phyloP scores from a whole-genome alignment of 64 coral and sea anemone genomes.

The Actinia equina region DNA sequence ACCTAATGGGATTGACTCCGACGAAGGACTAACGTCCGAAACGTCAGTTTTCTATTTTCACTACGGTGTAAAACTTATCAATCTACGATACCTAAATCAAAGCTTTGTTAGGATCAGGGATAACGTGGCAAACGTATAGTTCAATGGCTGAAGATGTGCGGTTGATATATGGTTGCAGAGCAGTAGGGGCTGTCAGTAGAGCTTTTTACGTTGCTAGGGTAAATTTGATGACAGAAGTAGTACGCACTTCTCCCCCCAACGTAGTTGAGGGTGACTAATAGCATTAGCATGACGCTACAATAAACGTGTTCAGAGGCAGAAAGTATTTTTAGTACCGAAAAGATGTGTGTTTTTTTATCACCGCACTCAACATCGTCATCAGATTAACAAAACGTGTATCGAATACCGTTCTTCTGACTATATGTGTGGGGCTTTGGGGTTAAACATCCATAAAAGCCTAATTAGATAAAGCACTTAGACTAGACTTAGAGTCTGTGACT shows the following conservation, averaged over 20 bases:
- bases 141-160: too few species aligned
- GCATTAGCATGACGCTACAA: not conserved
- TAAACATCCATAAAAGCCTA: constrained; percentile 18
- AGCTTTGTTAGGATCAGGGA: too few species aligned
- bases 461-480: constrained; percentile 1
- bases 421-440: not conserved
- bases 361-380: not conserved
- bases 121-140: too few species aligned
- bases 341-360: not conserved
- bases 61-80: too few species aligned
- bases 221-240: too few species aligned
- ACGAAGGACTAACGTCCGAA: too few species aligned
- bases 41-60: too few species aligned
- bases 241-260: not conserved
- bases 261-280: not conserved
- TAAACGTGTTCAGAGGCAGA: not conserved
- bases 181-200: too few species aligned
- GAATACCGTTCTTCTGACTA: not conserved
- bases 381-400: not conserved
- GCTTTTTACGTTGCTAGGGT: not conserved
- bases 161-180: not conserved
- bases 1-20: too few species aligned
- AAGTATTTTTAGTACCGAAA: not conserved
- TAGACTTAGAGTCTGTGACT: not conserved
- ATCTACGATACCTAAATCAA: too few species aligned